Evolutionary conservation across 2,113 vertebrate species (phyloP).

Genomic region (Sardina pilchardus): DNA sequence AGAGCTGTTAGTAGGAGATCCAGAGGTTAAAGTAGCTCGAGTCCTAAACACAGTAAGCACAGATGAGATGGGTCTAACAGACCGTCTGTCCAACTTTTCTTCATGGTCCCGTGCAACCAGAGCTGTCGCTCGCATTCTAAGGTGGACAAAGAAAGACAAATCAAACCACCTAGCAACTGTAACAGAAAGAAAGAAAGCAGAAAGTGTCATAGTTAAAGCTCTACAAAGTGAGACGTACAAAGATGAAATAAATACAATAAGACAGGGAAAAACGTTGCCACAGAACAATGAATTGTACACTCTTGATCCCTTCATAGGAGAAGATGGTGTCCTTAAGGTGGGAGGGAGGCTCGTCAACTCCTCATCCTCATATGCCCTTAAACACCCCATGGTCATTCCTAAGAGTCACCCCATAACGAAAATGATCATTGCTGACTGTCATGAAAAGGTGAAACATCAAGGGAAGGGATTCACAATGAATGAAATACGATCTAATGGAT

Average conservation of each 20-base stretch:
- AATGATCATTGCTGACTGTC: slow-evolving; percentile 15
- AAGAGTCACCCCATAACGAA: slow-evolving; percentile 27
- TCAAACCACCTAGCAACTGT: too few relatives aligned
- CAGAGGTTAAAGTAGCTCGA: background rate
- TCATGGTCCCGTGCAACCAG: too few relatives aligned
- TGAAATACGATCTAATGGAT: slow-evolving; percentile 21
- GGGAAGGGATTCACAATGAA: slow-evolving; percentile 29
- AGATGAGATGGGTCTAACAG: too few relatives aligned
- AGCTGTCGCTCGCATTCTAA: too few relatives aligned
- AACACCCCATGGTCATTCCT: slow-evolving; percentile 27
- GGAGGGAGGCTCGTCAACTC: slow-evolving; percentile 22
- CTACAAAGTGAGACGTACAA: background rate
- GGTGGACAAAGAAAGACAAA: too few relatives aligned
- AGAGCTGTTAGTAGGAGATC: background rate
- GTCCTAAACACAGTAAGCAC: too few relatives aligned
- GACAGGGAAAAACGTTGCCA: background rate
- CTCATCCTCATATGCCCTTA: slow-evolving; percentile 3
- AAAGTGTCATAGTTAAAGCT: too few relatives aligned
- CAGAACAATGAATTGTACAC: background rate
- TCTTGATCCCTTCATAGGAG: too few relatives aligned
- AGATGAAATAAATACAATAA: background rate
- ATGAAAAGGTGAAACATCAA: slow-evolving; percentile 19
- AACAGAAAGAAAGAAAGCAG: too few relatives aligned
- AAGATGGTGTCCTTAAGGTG: slow-evolving; percentile 25
- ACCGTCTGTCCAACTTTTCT: too few relatives aligned